phyloP scores from a whole-genome alignment of 2,888 invertebrate genomes.

The Eueremaeus valkanovi region DNA sequence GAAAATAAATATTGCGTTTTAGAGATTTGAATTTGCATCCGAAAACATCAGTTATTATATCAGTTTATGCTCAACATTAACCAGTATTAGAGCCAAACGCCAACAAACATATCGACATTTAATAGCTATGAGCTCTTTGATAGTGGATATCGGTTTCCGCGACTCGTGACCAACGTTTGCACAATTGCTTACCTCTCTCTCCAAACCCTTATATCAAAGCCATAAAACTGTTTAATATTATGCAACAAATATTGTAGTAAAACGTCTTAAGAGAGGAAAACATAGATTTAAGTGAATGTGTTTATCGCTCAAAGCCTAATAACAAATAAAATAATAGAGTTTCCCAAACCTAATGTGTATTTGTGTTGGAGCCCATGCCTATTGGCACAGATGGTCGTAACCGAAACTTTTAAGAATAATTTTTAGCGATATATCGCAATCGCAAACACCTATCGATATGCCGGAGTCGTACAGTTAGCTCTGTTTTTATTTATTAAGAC shows the following conservation, averaged over 20 bases:
- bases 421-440: neutral
- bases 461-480: neutral
- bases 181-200: neutral
- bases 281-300: too few relatives aligned
- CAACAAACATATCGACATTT: too few relatives aligned
- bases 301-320: too few relatives aligned
- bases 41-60: too few relatives aligned
- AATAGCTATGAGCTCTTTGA: neutral
- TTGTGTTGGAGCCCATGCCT: neutral
- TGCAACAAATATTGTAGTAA: neutral
- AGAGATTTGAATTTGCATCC: too few relatives aligned
- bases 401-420: neutral
- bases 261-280: neutral
- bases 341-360: neutral
- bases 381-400: constrained; percentile 4
- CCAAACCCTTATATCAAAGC: too few relatives aligned
- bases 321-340: constrained; percentile 1
- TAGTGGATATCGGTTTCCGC: neutral
- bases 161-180: neutral
- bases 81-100: too few relatives aligned
- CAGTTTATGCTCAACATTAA: too few relatives aligned
- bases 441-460: neutral
- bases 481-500: neutral
- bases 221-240: too few relatives aligned
- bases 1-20: neutral